Evolutionary conservation across 2,888 invertebrate genomes (phyloP), one percentile per base, ranked within the genome.

Genomic region (Coecobrya sp.): DNA sequence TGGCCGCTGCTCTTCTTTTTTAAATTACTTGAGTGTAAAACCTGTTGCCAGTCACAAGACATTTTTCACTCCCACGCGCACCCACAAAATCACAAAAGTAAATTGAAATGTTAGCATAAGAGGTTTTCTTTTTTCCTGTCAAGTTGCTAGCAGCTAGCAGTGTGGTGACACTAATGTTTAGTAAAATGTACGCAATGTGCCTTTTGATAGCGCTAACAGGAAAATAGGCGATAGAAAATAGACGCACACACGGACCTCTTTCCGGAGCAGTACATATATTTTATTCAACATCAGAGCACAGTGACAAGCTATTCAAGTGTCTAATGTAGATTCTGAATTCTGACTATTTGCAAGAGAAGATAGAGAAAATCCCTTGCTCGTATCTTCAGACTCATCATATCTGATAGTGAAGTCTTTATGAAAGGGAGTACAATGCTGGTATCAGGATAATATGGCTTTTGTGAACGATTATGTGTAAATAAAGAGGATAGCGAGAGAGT

Each of bases 51-150:
- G 73, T 73, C n/a, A 16, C 73, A 62, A 84, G 65, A 62, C 30
- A 70, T 86, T 86, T 19, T 49, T 70, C 52, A 70, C 86, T 86
- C 73, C 73, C 25, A 73, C 73, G 42, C 73, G 2, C 5, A 16
- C n/a, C 1, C 36, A 36, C 36, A 36, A 45, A 65, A n/a, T 65
- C 68, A 65, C 49, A 42, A 36, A 70, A 27, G 52, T 25, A 86
- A 86, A 70, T 86, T 86, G 70, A 70, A 68, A 86, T 86, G 86
- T 42, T 73, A 8, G 73, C 27, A 27, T 36, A 73, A 70, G 70
- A 70, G 25, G 86, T 86, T 86, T 70, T 86, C 85, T 86, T 70
- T 86, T 70, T 52, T 70, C 49, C 52, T 86, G 70, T 70, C 86
- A 86, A 68, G 45, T 49, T 52, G 49, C 55, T 86, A 19, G 68